Evolutionary conservation across 30 jellyfish, hydroid and myxozoan genomes (phyloP), one percentile per base, ranked within the genome.

Genomic region (Phacellophora camtschatica): DNA sequence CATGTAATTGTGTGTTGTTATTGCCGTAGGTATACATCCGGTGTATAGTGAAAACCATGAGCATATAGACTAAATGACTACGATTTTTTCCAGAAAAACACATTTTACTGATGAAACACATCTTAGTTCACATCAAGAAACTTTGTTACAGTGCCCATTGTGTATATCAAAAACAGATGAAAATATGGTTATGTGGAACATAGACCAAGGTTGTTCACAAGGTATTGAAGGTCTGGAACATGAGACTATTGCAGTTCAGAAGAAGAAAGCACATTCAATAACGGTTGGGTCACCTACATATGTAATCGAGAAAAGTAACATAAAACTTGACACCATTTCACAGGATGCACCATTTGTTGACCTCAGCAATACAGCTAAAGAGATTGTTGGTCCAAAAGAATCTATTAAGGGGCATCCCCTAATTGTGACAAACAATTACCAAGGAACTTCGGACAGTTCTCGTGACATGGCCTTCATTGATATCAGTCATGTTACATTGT

Each of bases 351-450:
- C 96, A 12, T 90, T 75, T 66, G 56, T 70, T 16, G 96, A 84
- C 57, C 51, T 24, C 7, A 74, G 77, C 10, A 75, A 34, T 18
- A 28, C 86, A 22, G 93, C 96, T 12, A 90, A 90, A 71, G 96
- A 90, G 46, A 45, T 90, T 33, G 11, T 67, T 30, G 97, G 97
- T 4, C 92, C 93, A 7, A 71, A 81, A 56, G 97, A 82, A 43
- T 16, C 30, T 49, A 65, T 90, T 8, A 57, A 33, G 54, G 98
- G 98, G 12, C 98, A 90, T 66, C 98, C 98, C 2, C 79, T 90
- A 12, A 33, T 35, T 33, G 82, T 74, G n/a, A 61, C 75, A 43
- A 74, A 65, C 51, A 37, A 27, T 69, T 50, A 19, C 23, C 58
- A 28, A 5, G 12, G 46, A 9, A 64, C 20, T 5, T 16, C n/a